Evolutionary conservation across 2,797 vertebrate species (phyloP), one percentile per base, ranked within the genome.

Genomic region (Esox lucius): DNA sequence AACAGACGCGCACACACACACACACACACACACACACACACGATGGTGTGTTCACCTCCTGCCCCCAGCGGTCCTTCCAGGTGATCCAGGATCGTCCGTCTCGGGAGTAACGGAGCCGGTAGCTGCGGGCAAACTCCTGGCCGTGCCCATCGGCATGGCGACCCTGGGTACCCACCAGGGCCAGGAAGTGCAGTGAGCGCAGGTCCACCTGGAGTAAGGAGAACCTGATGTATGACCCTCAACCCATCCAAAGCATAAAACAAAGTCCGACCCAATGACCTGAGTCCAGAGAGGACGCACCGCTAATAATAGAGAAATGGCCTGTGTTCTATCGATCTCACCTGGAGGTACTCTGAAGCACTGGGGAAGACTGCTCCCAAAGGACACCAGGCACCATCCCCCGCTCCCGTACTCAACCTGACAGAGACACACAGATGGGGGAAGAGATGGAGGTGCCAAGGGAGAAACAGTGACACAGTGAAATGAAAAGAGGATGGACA

Each of bases 301-400:
- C 9, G 11, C 56, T 24, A 61, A 8, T 24, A 22, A 61, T 11
- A 61, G 56, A 53, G 16, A 53, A 53, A 5, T 2, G 33, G 33
- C 33, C 35, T 39, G 35, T 39, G 35, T 39, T 8, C 35, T 15
- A 26, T 39, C 12, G 31, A 19, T 22, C 61, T 48, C 8, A 97
- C 94, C 92, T 98, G 95, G 73, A 98, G 92, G 85, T 95, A 98
- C 80, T 98, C 96, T 0, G 95, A 92, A 62, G 93, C 95, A 1
- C 87, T 91, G 9, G 96, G 96, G 51, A 92, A 97, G 62, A 98
- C 97, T 0, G 96, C 85, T 46, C 93, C 95, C 22, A 92, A 92
- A 0, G 97, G 97, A 80, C 97, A 98, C 97, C 97, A 98, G 0
- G 97, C 97, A 2, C 97, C 97, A 4, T 98, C 97, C 0, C 97